A percentile compares a stretch with the other conserved stretches of the same genome.
phyloP scores from a whole-genome alignment of 2,888 invertebrate genomes.

The Chymomyza amoena region DNA sequence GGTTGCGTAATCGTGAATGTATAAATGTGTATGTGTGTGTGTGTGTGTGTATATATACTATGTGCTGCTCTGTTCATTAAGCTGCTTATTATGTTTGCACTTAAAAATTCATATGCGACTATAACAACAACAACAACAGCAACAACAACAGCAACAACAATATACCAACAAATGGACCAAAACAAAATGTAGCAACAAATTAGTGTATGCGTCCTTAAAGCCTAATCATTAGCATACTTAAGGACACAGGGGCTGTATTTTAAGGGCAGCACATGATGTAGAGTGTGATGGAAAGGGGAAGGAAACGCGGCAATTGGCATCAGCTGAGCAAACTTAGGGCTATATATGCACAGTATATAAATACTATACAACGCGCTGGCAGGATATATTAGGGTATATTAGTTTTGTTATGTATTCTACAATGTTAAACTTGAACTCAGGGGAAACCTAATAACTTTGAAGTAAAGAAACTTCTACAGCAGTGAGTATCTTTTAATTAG shows the following conservation, averaged over 20 bases:
- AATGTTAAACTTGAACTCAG: no score
- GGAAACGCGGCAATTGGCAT: constrained; percentile 7
- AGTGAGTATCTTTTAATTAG: no score
- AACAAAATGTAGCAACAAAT: constrained; percentile 50
- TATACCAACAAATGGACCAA: not conserved
- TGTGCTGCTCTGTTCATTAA: constrained; percentile 57
- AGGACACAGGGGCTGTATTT: constrained; percentile 23
- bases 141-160: constrained; percentile 36
- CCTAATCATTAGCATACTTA: constrained; percentile 64
- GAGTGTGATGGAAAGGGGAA: not conserved
- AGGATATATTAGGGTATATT: no score
- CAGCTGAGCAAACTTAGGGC: not conserved
- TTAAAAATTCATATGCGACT: constrained; percentile 71
- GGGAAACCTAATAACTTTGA: no score
- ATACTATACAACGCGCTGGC: no score
- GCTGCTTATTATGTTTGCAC: constrained; percentile 72
- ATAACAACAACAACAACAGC: constrained; percentile 32
- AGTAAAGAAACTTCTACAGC: no score
- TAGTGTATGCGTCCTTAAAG: constrained; percentile 36
- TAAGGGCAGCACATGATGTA: not conserved
- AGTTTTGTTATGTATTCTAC: no score
- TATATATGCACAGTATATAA: no score
- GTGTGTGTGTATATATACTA: constrained; percentile 7
- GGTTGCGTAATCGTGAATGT: constrained; percentile 33
- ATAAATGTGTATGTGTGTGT: not conserved